Conservation (phyloP, 2,888 invertebrate species). For the Blastobasis lacticolella region DNA sequence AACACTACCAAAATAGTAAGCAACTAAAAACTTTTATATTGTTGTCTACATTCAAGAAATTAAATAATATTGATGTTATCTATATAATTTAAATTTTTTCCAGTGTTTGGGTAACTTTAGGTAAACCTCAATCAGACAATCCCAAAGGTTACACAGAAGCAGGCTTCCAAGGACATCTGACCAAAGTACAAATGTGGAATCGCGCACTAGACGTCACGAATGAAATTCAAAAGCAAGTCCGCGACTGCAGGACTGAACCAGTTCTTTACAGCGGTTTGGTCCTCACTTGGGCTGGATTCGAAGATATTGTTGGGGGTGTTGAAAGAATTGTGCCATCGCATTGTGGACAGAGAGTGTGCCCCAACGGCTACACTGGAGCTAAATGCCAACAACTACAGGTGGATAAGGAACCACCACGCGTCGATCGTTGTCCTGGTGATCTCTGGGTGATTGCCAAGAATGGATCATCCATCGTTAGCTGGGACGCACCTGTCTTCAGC, state of each 20-base stretch:
- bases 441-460: slow-evolving; percentile 95
- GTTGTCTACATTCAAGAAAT: neutral
- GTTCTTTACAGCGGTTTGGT: slow-evolving; percentile 90
- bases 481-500: slow-evolving; percentile 94
- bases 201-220: slow-evolving; percentile 92
- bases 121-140: slow-evolving; percentile 88
- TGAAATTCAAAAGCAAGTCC: slow-evolving; percentile 94
- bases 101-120: slow-evolving; percentile 93
- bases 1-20: slow-evolving; percentile 87
- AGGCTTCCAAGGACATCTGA: slow-evolving; percentile 96
- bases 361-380: slow-evolving; percentile 88
- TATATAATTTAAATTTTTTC: slow-evolving; percentile 19
- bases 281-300: slow-evolving; percentile 95
- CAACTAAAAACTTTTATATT: slow-evolving; percentile 10
- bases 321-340: slow-evolving; percentile 93
- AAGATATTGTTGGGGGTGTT: slow-evolving; percentile 90
- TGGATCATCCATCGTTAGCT: slow-evolving; percentile 90
- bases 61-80: neutral
- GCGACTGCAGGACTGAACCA: slow-evolving; percentile 93
- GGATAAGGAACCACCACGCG: slow-evolving; percentile 89
- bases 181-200: slow-evolving; percentile 96
- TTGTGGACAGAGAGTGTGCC: slow-evolving; percentile 92
- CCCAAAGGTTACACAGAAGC: slow-evolving; percentile 88
- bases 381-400: slow-evolving; percentile 89
- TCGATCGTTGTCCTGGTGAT: slow-evolving; percentile 94